phyloP scores from a whole-genome alignment of 2,113 vertebrate species.

The Trinectes maculatus region DNA sequence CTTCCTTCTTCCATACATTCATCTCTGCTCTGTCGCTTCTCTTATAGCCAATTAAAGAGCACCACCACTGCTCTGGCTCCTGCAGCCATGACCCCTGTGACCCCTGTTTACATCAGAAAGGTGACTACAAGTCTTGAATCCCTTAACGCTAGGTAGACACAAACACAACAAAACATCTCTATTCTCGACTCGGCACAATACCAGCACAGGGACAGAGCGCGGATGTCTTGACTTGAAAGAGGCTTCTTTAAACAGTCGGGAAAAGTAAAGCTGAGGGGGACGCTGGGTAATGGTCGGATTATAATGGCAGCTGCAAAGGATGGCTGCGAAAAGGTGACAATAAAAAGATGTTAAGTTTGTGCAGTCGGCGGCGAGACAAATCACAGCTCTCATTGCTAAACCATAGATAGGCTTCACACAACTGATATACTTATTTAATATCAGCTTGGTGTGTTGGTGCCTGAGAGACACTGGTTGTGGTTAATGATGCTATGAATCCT shows the following conservation, averaged over 20 bases:
- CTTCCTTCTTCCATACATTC: slow-evolving; percentile 40
- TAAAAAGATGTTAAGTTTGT: slow-evolving; percentile 40
- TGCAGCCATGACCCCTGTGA: slow-evolving; percentile 60
- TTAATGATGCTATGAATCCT: slow-evolving; percentile 77
- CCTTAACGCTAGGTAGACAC: slow-evolving; percentile 37
- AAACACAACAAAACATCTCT: slow-evolving; percentile 45
- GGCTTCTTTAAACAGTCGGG: slow-evolving; percentile 44
- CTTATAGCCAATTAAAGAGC: slow-evolving; percentile 72
- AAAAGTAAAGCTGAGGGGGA: slow-evolving; percentile 31
- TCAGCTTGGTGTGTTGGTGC: slow-evolving; percentile 51
- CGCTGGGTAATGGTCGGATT: slow-evolving; percentile 60
- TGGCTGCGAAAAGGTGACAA: slow-evolving; percentile 44
- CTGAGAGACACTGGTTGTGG: slow-evolving; percentile 56
- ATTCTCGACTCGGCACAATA: slow-evolving; percentile 11
- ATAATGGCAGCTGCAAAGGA: slow-evolving; percentile 47
- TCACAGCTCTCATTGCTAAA: slow-evolving; percentile 37
- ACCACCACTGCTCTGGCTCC: slow-evolving; percentile 30
- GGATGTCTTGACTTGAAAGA: slow-evolving; percentile 44
- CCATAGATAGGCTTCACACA: slow-evolving; percentile 53
- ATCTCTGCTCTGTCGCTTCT: slow-evolving; percentile 32
- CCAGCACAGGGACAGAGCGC: slow-evolving; percentile 29
- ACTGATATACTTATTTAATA: slow-evolving; percentile 74
- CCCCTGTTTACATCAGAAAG: slow-evolving; percentile 63
- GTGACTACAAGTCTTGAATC: slow-evolving; percentile 46
- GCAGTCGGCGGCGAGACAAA: slow-evolving; percentile 55